Conservation (phyloP, 2,888 invertebrate species). For the Synergus itoensis region DNA sequence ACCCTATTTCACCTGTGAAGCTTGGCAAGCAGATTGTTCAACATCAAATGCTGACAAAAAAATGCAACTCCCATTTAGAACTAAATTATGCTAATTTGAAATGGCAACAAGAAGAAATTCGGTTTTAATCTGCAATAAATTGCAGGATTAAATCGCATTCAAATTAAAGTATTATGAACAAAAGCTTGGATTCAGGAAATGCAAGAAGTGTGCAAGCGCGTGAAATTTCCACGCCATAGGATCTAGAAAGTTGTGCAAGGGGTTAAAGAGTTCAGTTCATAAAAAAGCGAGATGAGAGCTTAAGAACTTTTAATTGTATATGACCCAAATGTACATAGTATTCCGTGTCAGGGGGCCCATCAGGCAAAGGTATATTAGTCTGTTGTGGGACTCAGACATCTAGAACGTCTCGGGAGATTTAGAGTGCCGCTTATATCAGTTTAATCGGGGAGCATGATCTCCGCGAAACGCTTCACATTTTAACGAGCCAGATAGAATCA, state of each 20-base stretch:
- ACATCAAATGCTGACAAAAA: too few species aligned
- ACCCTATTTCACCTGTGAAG: too few species aligned
- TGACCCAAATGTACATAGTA: slow-evolving; percentile 40
- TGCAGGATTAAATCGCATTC: neutral
- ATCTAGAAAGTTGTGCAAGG: slow-evolving; percentile 16
- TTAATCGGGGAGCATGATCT: slow-evolving; percentile 18
- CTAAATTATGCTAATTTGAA: too few species aligned
- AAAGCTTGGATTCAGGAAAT: slow-evolving; percentile 5
- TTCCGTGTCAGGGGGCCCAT: slow-evolving; percentile 21
- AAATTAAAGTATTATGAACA: neutral
- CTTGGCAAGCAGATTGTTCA: too few species aligned
- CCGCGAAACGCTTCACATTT: slow-evolving; percentile 34
- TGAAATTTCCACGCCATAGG: slow-evolving; percentile 19
- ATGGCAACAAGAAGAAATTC: too few species aligned
- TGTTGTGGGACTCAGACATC: slow-evolving; percentile 17
- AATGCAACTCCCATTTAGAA: too few species aligned
- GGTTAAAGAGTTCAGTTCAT: slow-evolving; percentile 9
- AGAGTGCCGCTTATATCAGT: slow-evolving; percentile 35
- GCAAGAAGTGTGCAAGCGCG: neutral
- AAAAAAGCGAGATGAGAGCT: neutral
- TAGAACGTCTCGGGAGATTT: slow-evolving; percentile 28
- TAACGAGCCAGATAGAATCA: slow-evolving; percentile 39
- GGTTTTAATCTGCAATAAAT: too few species aligned
- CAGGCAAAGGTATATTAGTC: slow-evolving; percentile 16
- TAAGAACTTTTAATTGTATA: slow-evolving; percentile 36